Evolutionary conservation across 2,888 invertebrate species (phyloP).

Genomic region (Stratiomys singularior): DNA sequence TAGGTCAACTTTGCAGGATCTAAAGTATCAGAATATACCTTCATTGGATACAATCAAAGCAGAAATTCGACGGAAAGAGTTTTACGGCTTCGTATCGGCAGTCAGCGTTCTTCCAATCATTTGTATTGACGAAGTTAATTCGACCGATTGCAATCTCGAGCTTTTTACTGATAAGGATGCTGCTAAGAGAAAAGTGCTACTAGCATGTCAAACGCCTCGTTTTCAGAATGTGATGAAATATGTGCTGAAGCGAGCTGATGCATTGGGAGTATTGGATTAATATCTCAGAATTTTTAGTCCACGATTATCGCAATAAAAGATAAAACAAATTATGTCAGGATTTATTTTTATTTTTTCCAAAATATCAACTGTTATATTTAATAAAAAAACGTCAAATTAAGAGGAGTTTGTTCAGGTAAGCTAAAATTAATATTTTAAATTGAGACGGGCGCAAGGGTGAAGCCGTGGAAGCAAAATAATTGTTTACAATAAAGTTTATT

Average conservation of each 20-base stretch:
- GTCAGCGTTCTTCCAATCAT: slow-evolving; percentile 53
- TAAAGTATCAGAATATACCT: slow-evolving; percentile 53
- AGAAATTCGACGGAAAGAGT: slow-evolving; percentile 59
- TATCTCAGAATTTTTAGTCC: too few species aligned
- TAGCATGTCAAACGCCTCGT: slow-evolving; percentile 63
- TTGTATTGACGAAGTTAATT: slow-evolving; percentile 62
- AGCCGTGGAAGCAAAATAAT: too few species aligned
- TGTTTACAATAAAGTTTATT: too few species aligned
- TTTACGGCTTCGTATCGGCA: slow-evolving; percentile 59
- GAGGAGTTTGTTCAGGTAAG: too few species aligned
- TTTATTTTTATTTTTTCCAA: too few species aligned
- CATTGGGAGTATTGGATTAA: slow-evolving; percentile 59
- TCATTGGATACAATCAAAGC: slow-evolving; percentile 56
- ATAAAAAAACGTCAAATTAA: too few species aligned
- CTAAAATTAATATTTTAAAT: too few species aligned
- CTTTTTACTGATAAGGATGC: slow-evolving; percentile 60
- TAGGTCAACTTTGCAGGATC: not conserved
- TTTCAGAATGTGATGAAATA: slow-evolving; percentile 60
- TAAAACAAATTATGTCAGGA: too few species aligned
- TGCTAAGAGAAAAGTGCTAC: slow-evolving; percentile 59
- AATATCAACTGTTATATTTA: too few species aligned
- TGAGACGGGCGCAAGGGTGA: too few species aligned
- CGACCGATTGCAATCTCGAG: slow-evolving; percentile 61
- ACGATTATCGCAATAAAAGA: too few species aligned
- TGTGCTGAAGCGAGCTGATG: slow-evolving; percentile 59